Percentiles rank a stretch among this genome's conserved stretches.
These are phyloP conservation scores for Hemaris fuciformis DNA, from an alignment of 2,888 invertebrate genomes.

Conservation along the genomic window DNA sequence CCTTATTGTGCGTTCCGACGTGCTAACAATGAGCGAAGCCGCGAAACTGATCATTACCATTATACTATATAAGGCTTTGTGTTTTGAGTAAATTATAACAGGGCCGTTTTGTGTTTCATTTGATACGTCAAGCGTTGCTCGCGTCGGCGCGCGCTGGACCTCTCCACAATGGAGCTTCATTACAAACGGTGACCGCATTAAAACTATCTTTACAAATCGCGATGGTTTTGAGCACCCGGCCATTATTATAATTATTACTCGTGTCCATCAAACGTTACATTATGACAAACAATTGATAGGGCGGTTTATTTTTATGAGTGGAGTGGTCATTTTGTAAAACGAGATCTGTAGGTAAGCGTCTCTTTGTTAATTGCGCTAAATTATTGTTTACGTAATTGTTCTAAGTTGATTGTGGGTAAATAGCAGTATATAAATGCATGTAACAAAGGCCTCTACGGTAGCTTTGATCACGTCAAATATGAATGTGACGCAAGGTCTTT, in stretches of 20 bases:
- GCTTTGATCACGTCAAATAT: conserved; percentile 35
- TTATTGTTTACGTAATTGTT: conserved; percentile 63
- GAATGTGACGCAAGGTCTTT: conserved; percentile 15
- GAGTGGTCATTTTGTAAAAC: conserved; percentile 50
- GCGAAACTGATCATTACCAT: conserved; percentile 79
- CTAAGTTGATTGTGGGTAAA: conserved; percentile 38
- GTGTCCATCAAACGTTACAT: conserved; percentile 30
- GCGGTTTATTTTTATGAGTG: conserved; percentile 46
- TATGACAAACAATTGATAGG: conserved; percentile 42
- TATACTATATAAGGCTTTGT: conserved; percentile 79
- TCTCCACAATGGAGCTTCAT: conserved; percentile 68
- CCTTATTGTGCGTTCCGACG: conserved; percentile 72
- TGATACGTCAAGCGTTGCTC: conserved; percentile 56
- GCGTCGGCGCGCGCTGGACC: conserved; percentile 46
- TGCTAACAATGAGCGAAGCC: conserved; percentile 75
- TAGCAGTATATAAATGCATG: conserved; percentile 45
- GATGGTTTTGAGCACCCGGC: conserved; percentile 46
- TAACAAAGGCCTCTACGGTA: conserved; percentile 45
- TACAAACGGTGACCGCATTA: conserved; percentile 74
- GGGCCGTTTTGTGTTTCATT: conserved; percentile 68
- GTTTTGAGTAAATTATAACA: conserved; percentile 82
- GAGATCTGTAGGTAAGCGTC: conserved; percentile 47
- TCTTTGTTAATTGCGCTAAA: conserved; percentile 67
- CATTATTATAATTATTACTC: conserved; percentile 49
- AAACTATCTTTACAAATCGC: conserved; percentile 54